Base-by-base conservation (phyloP, 23 tunicate genomes). In the Pegea sp. region DNA sequence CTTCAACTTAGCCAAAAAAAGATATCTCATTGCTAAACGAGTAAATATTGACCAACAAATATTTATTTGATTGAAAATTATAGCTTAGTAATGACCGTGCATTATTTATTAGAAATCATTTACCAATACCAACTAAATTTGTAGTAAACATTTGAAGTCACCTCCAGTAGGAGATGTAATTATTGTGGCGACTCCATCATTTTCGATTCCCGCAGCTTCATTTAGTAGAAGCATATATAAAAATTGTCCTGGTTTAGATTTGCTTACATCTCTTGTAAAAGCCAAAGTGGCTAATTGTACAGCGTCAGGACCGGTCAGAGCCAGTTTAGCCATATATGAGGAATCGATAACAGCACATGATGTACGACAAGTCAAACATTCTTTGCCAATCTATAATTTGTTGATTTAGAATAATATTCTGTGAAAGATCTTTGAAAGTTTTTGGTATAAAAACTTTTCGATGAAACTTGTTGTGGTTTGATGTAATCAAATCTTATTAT, bases 351-450 rank as follows among this genome's bases (percentile, higher is more conserved):
- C 24, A 13, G 54, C 69, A n/a, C 49, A 63, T 19, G 78, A 63
- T n/a, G 61, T 63, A 19, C 70, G 60, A 29, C 78, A 62, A 29
- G 63, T 56, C 26, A 63, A 38, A 33, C 69, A 63, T 53, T 71
- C 78, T 11, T 38, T 24, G 4, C 69, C 64, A 5, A 71, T 64
- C 78, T 71, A 59, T n/a, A n/a, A n/a, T n/a, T n/a, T n/a, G n/a
- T n/a, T n/a, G n/a, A n/a, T n/a, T n/a, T n/a, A n/a, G n/a, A n/a
- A n/a, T n/a, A n/a, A n/a, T n/a, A n/a, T n/a, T n/a, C n/a, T n/a
- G n/a, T n/a, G n/a, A n/a, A n/a, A n/a, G n/a, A n/a, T n/a, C n/a
- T n/a, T n/a, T n/a, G n/a, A n/a, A n/a, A n/a, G n/a, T n/a, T n/a
- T n/a, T n/a, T n/a, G n/a, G n/a, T n/a, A n/a, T n/a, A n/a, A n/a